These are phyloP conservation scores for Smutsia gigantea DNA, from an alignment of 2,797 vertebrate genomes.

Conservation along the genomic window DNA sequence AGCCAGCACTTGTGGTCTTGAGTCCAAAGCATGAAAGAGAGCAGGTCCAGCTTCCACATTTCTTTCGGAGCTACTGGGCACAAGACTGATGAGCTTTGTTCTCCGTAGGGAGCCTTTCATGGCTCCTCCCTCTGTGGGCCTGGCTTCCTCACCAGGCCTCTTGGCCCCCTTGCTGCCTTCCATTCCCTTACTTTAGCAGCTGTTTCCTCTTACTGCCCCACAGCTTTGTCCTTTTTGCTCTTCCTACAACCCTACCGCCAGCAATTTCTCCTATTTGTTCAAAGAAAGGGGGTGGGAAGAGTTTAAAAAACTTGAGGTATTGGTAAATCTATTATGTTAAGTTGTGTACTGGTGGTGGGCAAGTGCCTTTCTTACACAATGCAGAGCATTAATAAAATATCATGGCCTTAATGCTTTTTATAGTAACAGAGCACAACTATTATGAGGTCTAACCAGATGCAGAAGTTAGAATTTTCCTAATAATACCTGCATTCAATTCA, in stretches of 20 bases:
- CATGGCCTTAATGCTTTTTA: not conserved
- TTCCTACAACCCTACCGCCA: not conserved
- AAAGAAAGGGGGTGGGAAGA: not conserved
- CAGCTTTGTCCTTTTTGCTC: not conserved
- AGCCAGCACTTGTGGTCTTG: not conserved
- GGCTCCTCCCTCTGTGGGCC: not conserved
- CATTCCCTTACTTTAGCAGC: not conserved
- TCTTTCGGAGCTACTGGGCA: not conserved
- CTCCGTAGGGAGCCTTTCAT: not conserved
- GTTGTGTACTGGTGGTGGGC: not conserved
- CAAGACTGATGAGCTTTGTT: not conserved
- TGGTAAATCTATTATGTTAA: constrained; percentile 1
- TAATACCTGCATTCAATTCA: constrained; percentile 9
- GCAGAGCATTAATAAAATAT: not conserved
- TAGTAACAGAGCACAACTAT: not conserved
- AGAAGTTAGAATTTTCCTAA: constrained; percentile 39
- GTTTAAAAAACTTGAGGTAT: constrained; percentile 15
- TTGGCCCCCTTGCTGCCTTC: not conserved
- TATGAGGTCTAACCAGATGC: not conserved
- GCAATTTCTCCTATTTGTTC: not conserved
- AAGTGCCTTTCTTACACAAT: not conserved
- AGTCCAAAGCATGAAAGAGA: not conserved
- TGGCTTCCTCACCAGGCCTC: not conserved
- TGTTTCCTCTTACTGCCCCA: constrained; percentile 26
- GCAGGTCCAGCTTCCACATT: not conserved